Conservation (phyloP, 1,140 invertebrate genomes). For the Ostrea denselamellosa region DNA sequence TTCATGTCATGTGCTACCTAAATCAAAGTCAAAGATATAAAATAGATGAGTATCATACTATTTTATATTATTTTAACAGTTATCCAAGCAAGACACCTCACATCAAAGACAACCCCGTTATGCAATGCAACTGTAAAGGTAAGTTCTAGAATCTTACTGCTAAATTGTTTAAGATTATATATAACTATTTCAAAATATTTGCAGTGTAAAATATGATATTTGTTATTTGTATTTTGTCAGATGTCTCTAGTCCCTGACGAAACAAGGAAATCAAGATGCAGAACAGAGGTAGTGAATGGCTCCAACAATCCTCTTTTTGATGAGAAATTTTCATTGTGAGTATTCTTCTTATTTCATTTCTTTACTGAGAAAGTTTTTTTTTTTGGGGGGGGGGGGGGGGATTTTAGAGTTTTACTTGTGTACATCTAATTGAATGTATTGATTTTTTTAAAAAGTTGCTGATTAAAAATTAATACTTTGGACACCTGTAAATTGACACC, state of each 20-base stretch:
- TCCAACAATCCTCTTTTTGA: conserved; percentile 80
- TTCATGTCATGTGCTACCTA: not conserved
- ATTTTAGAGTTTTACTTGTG: not conserved
- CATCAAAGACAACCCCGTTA: conserved; percentile 62
- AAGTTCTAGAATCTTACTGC: not conserved
- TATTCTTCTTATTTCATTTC: conserved; percentile 36
- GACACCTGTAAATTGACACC: conserved; percentile 11
- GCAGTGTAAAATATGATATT: not conserved
- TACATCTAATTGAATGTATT: not conserved
- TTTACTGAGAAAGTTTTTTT: not conserved
- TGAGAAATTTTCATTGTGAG: conserved; percentile 80
- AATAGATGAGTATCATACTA: not conserved
- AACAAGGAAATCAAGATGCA: conserved; percentile 78
- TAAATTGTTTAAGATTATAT: not conserved
- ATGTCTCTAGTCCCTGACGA: conserved; percentile 75
- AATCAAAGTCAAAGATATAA: not conserved
- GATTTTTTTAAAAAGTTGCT: not conserved
- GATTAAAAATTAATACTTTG: not conserved
- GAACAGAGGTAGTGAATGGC: conserved; percentile 78
- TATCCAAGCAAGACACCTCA: conserved; percentile 67
- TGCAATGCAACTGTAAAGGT: conserved; percentile 73
- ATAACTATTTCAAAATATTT: not conserved
- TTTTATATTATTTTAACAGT: conserved; percentile 59
- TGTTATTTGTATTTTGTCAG: conserved; percentile 57
- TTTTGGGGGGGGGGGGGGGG: too few species aligned